Conservation (phyloP, 2,888 invertebrate genomes). For the Conomelus anceps region DNA sequence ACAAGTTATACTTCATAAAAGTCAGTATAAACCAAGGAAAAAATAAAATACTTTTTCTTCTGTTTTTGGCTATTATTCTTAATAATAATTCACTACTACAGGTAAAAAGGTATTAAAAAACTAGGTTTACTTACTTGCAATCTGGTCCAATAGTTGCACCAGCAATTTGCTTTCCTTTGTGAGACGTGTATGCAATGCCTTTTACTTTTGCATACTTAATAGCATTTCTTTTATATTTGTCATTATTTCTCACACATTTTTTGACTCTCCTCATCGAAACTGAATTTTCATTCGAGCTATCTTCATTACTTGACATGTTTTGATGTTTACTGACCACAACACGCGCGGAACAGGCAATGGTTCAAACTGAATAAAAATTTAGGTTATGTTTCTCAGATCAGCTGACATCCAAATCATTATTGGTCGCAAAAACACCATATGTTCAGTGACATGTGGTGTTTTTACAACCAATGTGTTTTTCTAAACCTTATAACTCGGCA, state of each 20-base stretch:
- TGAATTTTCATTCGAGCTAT: not conserved
- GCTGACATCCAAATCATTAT: not conserved
- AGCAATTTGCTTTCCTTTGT: not conserved
- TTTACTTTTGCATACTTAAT: not conserved
- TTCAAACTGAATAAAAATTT: too few species aligned
- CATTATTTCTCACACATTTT: not conserved
- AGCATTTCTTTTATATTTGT: not conserved
- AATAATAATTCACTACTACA: too few species aligned
- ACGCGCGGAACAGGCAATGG: too few species aligned
- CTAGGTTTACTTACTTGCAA: not conserved
- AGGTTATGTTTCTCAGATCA: not conserved
- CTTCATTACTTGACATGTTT: not conserved
- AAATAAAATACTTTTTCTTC: too few species aligned
- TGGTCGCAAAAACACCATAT: not conserved
- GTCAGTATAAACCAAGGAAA: too few species aligned
- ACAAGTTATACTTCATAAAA: too few species aligned
- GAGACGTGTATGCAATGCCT: not conserved
- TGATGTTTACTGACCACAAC: not conserved
- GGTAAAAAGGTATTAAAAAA: too few species aligned
- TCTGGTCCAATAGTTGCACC: not conserved
- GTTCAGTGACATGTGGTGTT: not conserved
- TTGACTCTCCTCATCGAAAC: not conserved
- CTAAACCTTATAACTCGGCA: not conserved
- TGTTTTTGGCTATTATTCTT: too few species aligned
- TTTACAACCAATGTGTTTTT: not conserved